Base-by-base conservation (phyloP, 2,113 vertebrate species). In the Saccopteryx leptura region DNA sequence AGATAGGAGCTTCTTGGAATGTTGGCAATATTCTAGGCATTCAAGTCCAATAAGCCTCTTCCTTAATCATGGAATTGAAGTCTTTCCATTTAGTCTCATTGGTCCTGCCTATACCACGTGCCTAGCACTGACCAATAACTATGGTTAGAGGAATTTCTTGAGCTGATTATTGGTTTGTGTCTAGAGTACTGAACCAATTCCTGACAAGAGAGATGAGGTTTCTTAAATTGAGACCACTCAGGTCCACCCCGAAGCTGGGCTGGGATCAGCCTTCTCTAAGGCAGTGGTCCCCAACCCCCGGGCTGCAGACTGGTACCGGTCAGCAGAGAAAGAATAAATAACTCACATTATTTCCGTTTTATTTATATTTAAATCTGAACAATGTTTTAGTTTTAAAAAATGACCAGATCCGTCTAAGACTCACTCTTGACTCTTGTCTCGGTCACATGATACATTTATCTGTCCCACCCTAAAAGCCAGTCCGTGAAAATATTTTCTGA, bases 191-290 rank as follows among this genome's bases (percentile, higher is more conserved):
- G 56, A 83, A 63, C 21, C 56, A 72, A 72, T 52, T 13, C 91
- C 50, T 48, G 39, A n/a, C 26, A 74, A 88, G 39, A 91, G 0
- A 88, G 9, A 66, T 54, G 26, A 78, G 26, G 19, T 48, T 90
- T 90, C 79, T 78, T 95, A 66, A 88, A 33, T 58, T 80, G 58
- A n/a, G 50, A 86, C 26, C 81, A 79, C 58, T 94, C 78, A 60
- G 50, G 58, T 65, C n/a, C 78, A 83, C 19, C 46, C 50, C 61
- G 65, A 33, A 95, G 26, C 9, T 65, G 56, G 21, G 66, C 23
- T 24, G 19, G 8, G 12, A 46, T 80, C 58, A 15, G 31, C 18
- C 60, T 48, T 65, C 58, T 31, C 39, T 9, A 58, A 80, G 50
- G 39, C 28, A 58, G 39, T 39, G 39, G 39, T 39, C 39, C 39